Evolutionary conservation across 2,113 vertebrate species (phyloP).

Genomic region (Xerus inauris): DNA sequence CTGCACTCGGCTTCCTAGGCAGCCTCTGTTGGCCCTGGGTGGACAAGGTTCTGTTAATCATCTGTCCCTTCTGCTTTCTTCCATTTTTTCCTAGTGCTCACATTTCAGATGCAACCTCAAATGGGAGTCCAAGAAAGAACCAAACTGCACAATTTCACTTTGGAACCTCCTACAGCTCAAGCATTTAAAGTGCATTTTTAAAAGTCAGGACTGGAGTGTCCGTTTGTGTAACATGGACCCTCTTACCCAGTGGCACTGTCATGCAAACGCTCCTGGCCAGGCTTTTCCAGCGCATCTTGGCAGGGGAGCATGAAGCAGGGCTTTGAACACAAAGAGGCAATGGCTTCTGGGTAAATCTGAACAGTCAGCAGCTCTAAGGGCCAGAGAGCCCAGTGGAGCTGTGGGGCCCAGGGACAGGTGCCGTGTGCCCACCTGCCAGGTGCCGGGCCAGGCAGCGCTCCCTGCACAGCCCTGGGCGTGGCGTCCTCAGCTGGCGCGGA

Average conservation of each 20-base stretch:
- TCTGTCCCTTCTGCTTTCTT: neutral
- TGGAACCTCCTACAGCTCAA: neutral
- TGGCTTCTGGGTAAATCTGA: neutral
- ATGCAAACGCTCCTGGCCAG: neutral
- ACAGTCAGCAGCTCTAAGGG: too few relatives aligned
- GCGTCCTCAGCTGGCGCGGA: neutral
- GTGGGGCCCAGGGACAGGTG: too few relatives aligned
- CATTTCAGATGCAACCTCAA: neutral
- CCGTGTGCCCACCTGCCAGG: too few relatives aligned
- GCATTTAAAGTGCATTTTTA: neutral
- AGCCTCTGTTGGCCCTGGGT: neutral
- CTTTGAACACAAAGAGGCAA: neutral
- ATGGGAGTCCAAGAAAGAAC: neutral
- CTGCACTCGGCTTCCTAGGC: neutral
- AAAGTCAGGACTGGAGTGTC: neutral
- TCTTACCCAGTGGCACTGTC: neutral
- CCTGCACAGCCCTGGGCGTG: fast-evolving
- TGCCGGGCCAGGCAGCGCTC: fast-evolving
- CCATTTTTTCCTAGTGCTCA: neutral
- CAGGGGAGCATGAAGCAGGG: neutral
- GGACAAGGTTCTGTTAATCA: neutral
- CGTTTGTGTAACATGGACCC: neutral
- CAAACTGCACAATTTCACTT: neutral
- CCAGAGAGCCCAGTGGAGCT: neutral
- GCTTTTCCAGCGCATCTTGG: neutral